Conservation (phyloP, 2,797 vertebrate species). For the Xiphophorus birchmanni region DNA sequence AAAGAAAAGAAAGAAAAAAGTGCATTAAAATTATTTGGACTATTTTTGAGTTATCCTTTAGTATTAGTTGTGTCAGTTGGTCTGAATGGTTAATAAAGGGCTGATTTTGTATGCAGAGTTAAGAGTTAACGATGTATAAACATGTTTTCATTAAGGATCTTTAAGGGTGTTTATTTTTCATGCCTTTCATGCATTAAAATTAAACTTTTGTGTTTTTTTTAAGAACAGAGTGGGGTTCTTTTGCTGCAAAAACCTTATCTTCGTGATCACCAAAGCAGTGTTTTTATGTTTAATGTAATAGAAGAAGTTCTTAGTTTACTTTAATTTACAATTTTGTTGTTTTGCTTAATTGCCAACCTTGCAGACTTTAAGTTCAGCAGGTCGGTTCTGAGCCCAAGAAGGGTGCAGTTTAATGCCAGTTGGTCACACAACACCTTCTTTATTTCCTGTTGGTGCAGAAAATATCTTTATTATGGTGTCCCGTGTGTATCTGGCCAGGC, state of each 20-base stretch:
- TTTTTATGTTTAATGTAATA: neutral
- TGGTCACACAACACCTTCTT: conserved; percentile 62
- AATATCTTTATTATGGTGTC: conserved; percentile 80
- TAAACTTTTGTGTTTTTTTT: neutral
- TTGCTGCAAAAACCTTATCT: neutral
- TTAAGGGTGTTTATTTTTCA: neutral
- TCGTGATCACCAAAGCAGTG: neutral
- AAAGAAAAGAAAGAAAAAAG: no score
- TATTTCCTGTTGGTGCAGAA: conserved; percentile 67
- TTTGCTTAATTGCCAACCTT: conserved; percentile 2
- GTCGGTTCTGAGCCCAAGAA: conserved; percentile 28
- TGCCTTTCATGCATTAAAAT: neutral
- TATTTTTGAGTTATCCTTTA: no score
- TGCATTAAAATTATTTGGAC: no score
- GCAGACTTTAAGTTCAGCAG: conserved; percentile 13
- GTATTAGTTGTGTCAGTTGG: no score
- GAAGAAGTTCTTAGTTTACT: neutral
- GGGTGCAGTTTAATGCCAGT: conserved; percentile 35
- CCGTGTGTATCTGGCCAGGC: conserved; percentile 62
- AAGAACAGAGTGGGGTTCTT: neutral
- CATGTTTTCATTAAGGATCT: no score
- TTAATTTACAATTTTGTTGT: conserved; percentile 3
- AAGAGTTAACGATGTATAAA: no score
- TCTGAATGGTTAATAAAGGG: no score
- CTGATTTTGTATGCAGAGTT: no score